These are phyloP conservation scores for Mamestra brassicae DNA, from an alignment of 2,888 invertebrate species.

Conservation along the genomic window DNA sequence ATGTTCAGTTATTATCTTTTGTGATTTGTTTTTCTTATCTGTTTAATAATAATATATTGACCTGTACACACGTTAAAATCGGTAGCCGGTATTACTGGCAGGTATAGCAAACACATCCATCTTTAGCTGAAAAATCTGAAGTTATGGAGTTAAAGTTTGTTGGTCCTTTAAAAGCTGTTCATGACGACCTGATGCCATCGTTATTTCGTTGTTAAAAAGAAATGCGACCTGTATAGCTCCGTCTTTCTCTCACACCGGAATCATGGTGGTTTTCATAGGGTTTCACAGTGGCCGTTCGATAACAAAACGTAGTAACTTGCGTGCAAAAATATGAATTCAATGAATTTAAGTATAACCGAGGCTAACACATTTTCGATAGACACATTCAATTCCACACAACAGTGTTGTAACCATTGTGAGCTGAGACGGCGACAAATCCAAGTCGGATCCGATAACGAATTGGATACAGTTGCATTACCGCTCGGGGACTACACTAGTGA, in stretches of 20 bases:
- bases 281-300: too few relatives aligned
- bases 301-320: background rate
- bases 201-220: background rate
- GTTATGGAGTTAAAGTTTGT: background rate
- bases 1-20: slow-evolving; percentile 22
- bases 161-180: background rate
- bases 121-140: background rate
- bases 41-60: background rate
- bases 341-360: background rate
- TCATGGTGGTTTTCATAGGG: background rate
- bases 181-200: background rate
- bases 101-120: background rate
- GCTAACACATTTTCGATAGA: slow-evolving; percentile 34
- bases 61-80: background rate
- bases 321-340: background rate
- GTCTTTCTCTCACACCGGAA: background rate
- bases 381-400: slow-evolving; percentile 68
- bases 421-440: slow-evolving; percentile 83
- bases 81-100: background rate
- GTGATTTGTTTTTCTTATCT: slow-evolving; percentile 27
- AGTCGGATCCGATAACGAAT: slow-evolving; percentile 85
- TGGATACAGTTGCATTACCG: slow-evolving; percentile 84
- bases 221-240: background rate
- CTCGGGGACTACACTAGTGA: slow-evolving; percentile 70
- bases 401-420: slow-evolving; percentile 73